phyloP scores from a whole-genome alignment of 2,888 invertebrate species.

The Strigamia maritima region DNA sequence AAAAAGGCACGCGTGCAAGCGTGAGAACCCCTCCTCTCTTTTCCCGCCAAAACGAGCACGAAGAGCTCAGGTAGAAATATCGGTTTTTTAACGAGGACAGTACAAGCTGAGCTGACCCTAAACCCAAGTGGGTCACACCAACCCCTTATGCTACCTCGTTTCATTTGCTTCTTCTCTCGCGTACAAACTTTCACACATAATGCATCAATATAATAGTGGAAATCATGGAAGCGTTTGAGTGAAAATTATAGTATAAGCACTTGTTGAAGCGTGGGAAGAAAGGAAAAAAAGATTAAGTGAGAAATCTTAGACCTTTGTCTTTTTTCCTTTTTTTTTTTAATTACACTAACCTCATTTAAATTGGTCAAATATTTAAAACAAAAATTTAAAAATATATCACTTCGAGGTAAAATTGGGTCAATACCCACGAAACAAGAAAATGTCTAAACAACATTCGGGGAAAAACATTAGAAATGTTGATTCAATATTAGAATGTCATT shows the following conservation, averaged over 20 bases:
- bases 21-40: neutral
- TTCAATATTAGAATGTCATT: no score
- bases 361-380: neutral
- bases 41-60: neutral
- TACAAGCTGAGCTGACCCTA: neutral
- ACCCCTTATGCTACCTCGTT: neutral
- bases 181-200: neutral
- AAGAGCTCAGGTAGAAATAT: neutral
- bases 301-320: no score
- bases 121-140: neutral
- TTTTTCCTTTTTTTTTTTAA: neutral
- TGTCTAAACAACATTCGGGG: no score
- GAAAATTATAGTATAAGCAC: neutral
- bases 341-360: neutral
- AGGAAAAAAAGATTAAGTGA: neutral
- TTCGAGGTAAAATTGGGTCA: no score
- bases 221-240: neutral
- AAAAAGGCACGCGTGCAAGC: neutral
- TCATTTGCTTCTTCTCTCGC: neutral
- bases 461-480: no score
- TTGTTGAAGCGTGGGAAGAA: neutral
- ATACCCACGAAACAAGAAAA: no score
- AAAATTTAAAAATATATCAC: no score
- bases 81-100: neutral
- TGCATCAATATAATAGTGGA: neutral